Percentiles rank a stretch among this genome's conserved stretches.
Evolutionary conservation across 2,797 vertebrate genomes (phyloP).

Genomic region (Erethizon dorsatum): DNA sequence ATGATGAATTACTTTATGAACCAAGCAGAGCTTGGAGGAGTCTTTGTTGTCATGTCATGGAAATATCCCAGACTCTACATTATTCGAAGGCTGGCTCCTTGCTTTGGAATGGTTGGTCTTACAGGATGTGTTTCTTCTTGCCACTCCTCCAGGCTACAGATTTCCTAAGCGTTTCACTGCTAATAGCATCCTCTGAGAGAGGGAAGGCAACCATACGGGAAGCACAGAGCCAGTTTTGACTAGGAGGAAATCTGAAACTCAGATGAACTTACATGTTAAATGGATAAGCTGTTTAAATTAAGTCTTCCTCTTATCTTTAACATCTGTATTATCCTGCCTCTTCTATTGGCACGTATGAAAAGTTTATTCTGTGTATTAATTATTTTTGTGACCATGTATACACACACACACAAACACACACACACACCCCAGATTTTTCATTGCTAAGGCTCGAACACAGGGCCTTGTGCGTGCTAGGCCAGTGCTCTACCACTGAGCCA

Average conservation of each 20-base stretch:
- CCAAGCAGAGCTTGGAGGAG: not conserved
- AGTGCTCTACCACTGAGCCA: not conserved
- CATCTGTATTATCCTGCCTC: not conserved
- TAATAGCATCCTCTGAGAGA: not conserved
- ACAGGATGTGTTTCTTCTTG: not conserved
- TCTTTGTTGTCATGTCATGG: not conserved
- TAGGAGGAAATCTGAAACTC: not conserved
- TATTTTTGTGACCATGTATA: not conserved
- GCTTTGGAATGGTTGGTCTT: not conserved
- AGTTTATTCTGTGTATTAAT: not conserved
- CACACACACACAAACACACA: not conserved
- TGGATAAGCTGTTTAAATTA: not conserved
- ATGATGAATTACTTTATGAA: slow-evolving; percentile 23
- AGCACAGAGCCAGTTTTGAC: not conserved
- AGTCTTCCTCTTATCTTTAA: not conserved
- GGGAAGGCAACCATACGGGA: not conserved
- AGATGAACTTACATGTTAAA: not conserved
- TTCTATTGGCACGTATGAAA: not conserved
- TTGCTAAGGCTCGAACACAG: not conserved
- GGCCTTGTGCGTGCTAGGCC: not conserved
- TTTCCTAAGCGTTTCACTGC: slow-evolving; percentile 29
- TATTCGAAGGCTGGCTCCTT: not conserved
- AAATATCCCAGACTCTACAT: not conserved
- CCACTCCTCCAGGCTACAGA: not conserved
- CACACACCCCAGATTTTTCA: not conserved